Evolutionary conservation across 2,113 vertebrate species (phyloP).

Genomic region (Eudyptes chrysolophus): DNA sequence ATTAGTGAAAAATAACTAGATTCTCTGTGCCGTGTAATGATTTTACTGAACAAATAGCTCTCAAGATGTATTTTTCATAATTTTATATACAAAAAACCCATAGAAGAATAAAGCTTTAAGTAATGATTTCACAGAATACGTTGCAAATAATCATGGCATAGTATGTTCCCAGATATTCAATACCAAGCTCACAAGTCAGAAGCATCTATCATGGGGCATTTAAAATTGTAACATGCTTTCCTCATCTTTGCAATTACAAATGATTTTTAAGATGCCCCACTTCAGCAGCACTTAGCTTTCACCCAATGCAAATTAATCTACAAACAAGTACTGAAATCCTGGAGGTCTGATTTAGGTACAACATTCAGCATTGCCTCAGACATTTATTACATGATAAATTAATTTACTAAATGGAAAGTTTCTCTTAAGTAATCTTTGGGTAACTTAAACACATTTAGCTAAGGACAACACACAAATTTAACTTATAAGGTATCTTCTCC

Average conservation of each 20-base stretch:
- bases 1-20: background rate
- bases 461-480: constrained; percentile 29
- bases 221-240: background rate
- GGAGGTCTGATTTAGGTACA: background rate
- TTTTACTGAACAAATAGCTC: constrained; percentile 59
- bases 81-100: constrained; percentile 61
- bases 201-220: background rate
- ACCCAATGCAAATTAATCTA: background rate
- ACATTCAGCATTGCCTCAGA: constrained; percentile 8
- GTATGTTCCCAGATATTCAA: background rate
- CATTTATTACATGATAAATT: constrained; percentile 40
- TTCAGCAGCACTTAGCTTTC: background rate
- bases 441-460: constrained; percentile 42
- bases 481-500: background rate
- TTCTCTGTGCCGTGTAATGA: background rate
- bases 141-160: constrained; percentile 31
- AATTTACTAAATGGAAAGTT: background rate
- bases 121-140: constrained; percentile 41
- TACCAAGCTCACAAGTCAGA: constrained; percentile 1
- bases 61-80: constrained; percentile 2
- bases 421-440: constrained; percentile 12
- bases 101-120: constrained; percentile 69
- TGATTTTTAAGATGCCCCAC: background rate
- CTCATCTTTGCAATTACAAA: background rate
- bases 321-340: background rate